Percentiles rank a stretch among this genome's conserved stretches.
These are phyloP conservation scores for Brachirus orientalis DNA, from an alignment of 2,113 vertebrate species.

Conservation along the genomic window DNA sequence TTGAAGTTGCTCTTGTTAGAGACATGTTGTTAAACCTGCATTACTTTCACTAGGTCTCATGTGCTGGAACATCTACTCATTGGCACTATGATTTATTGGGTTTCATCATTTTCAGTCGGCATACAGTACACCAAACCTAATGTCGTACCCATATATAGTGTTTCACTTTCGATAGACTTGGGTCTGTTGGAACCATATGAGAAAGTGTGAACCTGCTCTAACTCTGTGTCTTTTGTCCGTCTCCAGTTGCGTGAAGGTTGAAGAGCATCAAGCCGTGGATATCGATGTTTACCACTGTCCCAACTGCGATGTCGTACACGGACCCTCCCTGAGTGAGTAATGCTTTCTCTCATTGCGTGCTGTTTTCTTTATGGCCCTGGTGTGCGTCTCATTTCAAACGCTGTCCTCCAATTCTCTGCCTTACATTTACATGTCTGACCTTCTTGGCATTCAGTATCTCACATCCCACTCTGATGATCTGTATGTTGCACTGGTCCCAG, in stretches of 20 bases:
- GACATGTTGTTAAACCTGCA: too few species aligned
- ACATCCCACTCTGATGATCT: slow-evolving; percentile 8
- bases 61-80: too few species aligned
- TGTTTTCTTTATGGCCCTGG: neutral
- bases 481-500: slow-evolving; percentile 18
- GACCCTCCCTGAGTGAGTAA: slow-evolving; percentile 94
- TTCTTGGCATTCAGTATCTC: slow-evolving; percentile 1
- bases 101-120: too few species aligned
- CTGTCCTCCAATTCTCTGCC: neutral
- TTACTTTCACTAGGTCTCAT: too few species aligned
- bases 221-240: slow-evolving; percentile 32
- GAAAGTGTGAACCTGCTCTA: neutral
- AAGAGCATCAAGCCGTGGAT: slow-evolving; percentile 97
- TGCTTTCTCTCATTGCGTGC: neutral
- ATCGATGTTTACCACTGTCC: slow-evolving; percentile 99
- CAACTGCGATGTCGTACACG: slow-evolving; percentile 91
- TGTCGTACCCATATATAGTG: too few species aligned
- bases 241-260: slow-evolving; percentile 94
- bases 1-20: too few species aligned
- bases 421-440: slow-evolving; percentile 26
- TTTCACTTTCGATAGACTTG: too few species aligned
- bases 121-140: too few species aligned
- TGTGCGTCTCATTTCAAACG: slow-evolving; percentile 8
- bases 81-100: too few species aligned
- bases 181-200: too few species aligned